These are phyloP conservation scores for Cistogaster globosa DNA, from an alignment of 2,888 invertebrate species.

Conservation along the genomic window DNA sequence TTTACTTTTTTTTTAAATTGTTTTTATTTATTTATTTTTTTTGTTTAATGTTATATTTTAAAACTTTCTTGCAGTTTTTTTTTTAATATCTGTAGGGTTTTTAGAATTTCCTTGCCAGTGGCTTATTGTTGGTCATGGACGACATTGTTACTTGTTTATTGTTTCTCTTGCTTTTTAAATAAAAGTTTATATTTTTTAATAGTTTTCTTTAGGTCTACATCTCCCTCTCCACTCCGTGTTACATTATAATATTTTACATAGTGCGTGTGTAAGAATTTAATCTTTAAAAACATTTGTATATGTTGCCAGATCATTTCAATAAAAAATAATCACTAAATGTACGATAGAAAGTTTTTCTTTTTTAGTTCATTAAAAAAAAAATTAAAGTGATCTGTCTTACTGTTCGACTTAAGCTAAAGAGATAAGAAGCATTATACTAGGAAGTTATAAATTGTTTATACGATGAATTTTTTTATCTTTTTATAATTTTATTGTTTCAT, in stretches of 20 bases:
- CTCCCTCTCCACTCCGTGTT: neutral
- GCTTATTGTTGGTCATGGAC: constrained; percentile 53
- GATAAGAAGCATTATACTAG: too few relatives aligned
- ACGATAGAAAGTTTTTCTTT: too few relatives aligned
- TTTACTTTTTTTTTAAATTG: neutral
- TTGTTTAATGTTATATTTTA: neutral
- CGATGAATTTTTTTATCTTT: too few relatives aligned
- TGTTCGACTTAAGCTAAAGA: too few relatives aligned
- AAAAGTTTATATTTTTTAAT: constrained; percentile 18
- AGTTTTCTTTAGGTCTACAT: neutral
- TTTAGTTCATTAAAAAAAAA: too few relatives aligned
- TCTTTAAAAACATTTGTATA: constrained; percentile 1
- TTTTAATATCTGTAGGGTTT: constrained; percentile 39
- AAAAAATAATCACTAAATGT: too few relatives aligned
- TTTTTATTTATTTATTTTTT: constrained; percentile 1
- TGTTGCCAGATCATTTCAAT: too few relatives aligned
- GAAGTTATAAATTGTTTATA: too few relatives aligned
- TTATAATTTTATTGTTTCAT: too few relatives aligned
- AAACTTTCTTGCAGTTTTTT: neutral
- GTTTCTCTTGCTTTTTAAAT: constrained; percentile 3
- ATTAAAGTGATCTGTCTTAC: too few relatives aligned
- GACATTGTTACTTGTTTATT: constrained; percentile 21
- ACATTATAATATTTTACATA: neutral
- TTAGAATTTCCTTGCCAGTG: constrained; percentile 36
- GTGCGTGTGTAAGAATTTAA: neutral